Percentiles rank a stretch among this genome's conserved stretches.
phyloP scores from a whole-genome alignment of 2,888 invertebrate genomes.

The Himalopsyche kuldschensis region DNA sequence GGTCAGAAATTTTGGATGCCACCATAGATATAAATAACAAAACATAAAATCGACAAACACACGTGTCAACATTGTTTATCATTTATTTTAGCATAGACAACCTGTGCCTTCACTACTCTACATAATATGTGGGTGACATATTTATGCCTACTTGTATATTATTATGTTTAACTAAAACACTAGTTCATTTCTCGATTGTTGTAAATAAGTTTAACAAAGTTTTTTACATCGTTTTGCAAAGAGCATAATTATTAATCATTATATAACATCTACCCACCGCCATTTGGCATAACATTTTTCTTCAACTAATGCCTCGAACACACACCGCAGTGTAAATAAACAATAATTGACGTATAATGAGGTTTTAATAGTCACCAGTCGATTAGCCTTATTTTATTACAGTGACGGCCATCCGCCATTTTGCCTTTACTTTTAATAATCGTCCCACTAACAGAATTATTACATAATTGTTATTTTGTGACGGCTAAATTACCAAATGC shows the following conservation, averaged over 20 bases:
- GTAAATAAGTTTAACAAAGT: not conserved
- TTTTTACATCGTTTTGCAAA: not conserved
- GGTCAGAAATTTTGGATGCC: too few species aligned
- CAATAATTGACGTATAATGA: slow-evolving; percentile 35
- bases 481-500: not conserved
- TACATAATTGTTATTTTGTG: not conserved
- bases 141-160: too few species aligned
- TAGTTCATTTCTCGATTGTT: not conserved
- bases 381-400: not conserved
- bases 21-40: too few species aligned
- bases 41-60: too few species aligned
- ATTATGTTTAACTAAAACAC: too few species aligned
- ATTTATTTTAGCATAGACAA: too few species aligned
- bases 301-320: not conserved
- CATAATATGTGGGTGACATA: too few species aligned
- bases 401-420: not conserved
- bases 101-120: too few species aligned
- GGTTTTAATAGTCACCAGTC: slow-evolving; percentile 30
- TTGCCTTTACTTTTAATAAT: not conserved
- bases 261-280: not conserved
- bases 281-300: not conserved
- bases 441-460: slow-evolving; percentile 1
- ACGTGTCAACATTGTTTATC: too few species aligned
- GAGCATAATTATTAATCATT: not conserved
- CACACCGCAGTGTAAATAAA: not conserved